Base-by-base conservation (phyloP, 2,797 vertebrate species). In the Syncerus caffer region DNA sequence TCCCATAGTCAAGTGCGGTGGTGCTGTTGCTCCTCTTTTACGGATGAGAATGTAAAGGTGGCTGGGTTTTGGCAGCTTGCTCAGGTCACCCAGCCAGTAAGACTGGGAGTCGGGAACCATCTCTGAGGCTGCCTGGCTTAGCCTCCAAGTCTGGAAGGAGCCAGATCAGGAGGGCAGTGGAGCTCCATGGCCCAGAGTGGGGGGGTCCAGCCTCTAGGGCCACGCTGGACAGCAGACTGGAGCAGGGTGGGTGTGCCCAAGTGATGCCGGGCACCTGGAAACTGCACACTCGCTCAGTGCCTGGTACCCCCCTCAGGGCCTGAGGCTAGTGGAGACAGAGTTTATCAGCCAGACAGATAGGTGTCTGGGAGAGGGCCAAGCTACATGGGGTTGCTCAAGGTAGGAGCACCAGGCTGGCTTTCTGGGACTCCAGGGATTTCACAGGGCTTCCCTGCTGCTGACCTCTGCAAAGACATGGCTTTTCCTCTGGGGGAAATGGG, bases 1-100 rank as follows among this genome's bases (percentile, higher is more conserved):
- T 25, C 58, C 16, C 12, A 0, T 0, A 0, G 29, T 17, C 23
- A 21, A 4, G 1, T 0, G n/a, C 17, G 11, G 60, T 0, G 0
- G 6, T 4, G 7, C 47, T 27, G 3, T n/a, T 29, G 3, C 19
- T 16, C 82, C 80, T 7, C 0, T 57, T 87, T 71, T 19, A 8
- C 2, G 45, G 57, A 14, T 13, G 9, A 42, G 58, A 15, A 78
- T 6, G 4, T 16, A 19, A 23, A 64, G 85, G 64, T 13, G 0
- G 5, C 17, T 50, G 17, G 11, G 13, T 60, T 45, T 21, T 10
- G 58, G 31, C 85, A n/a, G 47, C 58, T 90, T 16, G 57, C 57
- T 55, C 50, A 3, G 38, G 55, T n/a, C 19, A 19, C 45, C 6
- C 7, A 38, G 38, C 7, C 38, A 27, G 12, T 31, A 21, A 31